phyloP scores from a whole-genome alignment of 2,797 vertebrate species.

The Silurus aristotelis region DNA sequence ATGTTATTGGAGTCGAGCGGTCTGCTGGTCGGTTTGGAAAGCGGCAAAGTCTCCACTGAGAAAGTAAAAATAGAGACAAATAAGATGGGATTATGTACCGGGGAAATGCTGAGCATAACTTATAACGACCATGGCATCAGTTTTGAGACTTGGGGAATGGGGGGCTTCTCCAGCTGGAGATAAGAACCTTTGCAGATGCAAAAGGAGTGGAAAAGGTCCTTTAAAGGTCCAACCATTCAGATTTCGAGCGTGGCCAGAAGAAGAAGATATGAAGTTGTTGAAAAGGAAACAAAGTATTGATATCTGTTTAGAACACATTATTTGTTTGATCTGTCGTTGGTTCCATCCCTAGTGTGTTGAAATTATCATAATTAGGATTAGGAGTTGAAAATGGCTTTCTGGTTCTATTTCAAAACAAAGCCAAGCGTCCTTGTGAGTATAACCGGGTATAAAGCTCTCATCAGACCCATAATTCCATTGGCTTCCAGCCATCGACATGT shows the following conservation, averaged over 20 bases:
- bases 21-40: slow-evolving; percentile 64
- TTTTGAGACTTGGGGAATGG: not conserved
- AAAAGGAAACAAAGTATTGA: not conserved
- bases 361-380: not conserved
- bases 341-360: not conserved
- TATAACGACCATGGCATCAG: not conserved
- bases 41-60: slow-evolving; percentile 65
- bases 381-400: not conserved
- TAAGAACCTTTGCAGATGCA: slow-evolving; percentile 32
- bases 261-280: not conserved
- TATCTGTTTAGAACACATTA: not conserved
- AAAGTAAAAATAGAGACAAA: slow-evolving; percentile 42
- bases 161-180: slow-evolving; percentile 11
- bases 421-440: not conserved
- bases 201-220: not conserved
- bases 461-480: not conserved
- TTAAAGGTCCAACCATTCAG: too few relatives aligned
- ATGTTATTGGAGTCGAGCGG: slow-evolving; percentile 58
- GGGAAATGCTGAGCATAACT: not conserved
- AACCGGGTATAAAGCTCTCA: not conserved
- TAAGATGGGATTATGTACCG: slow-evolving; percentile 26
- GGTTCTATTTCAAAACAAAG: not conserved
- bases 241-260: not conserved
- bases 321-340: not conserved
- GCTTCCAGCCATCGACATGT: not conserved